Evolutionary conservation across 2,888 invertebrate species (phyloP), one percentile per base, ranked within the genome.

Genomic region (Melanotus villosus): DNA sequence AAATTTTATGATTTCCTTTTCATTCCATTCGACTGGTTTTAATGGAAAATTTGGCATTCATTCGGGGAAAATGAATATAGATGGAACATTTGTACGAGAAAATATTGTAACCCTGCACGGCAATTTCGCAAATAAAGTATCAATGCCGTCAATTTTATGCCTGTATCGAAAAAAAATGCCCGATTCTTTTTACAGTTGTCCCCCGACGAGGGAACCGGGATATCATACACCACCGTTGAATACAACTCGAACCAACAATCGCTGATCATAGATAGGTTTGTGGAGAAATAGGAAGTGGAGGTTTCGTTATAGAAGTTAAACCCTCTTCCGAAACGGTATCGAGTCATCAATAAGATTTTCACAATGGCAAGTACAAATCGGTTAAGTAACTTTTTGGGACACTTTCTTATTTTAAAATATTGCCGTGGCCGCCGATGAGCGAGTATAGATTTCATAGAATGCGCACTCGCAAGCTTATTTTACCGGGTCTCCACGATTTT

Each of bases 381-480:
- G 18, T 64, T 66, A 58, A 58, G 60, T 59, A 72, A 72, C 66
- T 66, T 72, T 72, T 67, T 47, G 43, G 58, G 67, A 68, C 68
- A 71, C 59, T 71, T 74, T 73, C 70, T 67, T 72, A 71, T 73
- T 72, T 72, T 70, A 65, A 67, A 66, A 73, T 70, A 72, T 73
- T 68, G 65, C 70, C 65, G 70, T 71, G 43, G 43, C 59, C 59
- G 63, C 58, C 64, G 72, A 73, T 71, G 75, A 74, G 70, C 68
- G 66, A 73, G 75, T 77, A 77, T 77, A 74, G 77, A 77, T 77
- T 76, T 69, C 69, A 63, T 64, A 67, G 60, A 75, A 71, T 77
- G 77, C 77, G 77, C 77, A 77, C 68, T 72, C 75, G 69, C 71
- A 30, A 60, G 34, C 14, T 52, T 68, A 73, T 71, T 77, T 75